Conservation (phyloP, 2,888 invertebrate genomes). For the Machimus rusticus region DNA sequence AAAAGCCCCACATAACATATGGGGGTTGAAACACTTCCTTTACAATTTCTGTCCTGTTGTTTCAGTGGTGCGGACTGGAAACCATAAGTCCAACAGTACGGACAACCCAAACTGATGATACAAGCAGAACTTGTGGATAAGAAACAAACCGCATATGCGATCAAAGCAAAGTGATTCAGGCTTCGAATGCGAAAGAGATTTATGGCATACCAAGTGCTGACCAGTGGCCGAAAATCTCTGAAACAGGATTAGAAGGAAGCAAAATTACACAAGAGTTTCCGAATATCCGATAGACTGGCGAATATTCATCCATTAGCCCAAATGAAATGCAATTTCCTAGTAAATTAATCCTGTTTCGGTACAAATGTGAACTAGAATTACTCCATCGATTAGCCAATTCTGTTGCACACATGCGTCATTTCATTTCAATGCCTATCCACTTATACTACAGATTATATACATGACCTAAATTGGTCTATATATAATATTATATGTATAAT, state of each 20-base stretch:
- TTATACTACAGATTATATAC: neutral
- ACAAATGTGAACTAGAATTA: neutral
- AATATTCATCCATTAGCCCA: neutral
- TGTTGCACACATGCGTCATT: neutral
- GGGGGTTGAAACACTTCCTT: neutral
- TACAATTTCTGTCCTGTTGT: slow-evolving; percentile 19
- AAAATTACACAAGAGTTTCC: neutral
- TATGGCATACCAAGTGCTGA: neutral
- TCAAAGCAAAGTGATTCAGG: slow-evolving; percentile 36
- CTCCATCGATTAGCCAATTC: neutral
- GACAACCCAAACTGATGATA: slow-evolving; percentile 12
- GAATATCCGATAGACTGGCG: neutral
- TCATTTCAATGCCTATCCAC: neutral
- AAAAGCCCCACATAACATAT: neutral
- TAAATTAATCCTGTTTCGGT: neutral
- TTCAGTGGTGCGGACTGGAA: neutral
- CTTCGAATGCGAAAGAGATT: slow-evolving; percentile 32
- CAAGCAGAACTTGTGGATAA: slow-evolving; percentile 33
- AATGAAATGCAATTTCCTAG: neutral
- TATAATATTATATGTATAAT: neutral
- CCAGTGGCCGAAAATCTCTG: neutral
- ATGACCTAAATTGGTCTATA: neutral
- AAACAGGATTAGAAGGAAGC: neutral
- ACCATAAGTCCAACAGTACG: slow-evolving; percentile 26
- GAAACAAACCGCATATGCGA: slow-evolving; percentile 18